Evolutionary conservation across 64 coral and sea anemone genomes (phyloP), one percentile per base, ranked within the genome.

Genomic region (Stylophora pistillata): DNA sequence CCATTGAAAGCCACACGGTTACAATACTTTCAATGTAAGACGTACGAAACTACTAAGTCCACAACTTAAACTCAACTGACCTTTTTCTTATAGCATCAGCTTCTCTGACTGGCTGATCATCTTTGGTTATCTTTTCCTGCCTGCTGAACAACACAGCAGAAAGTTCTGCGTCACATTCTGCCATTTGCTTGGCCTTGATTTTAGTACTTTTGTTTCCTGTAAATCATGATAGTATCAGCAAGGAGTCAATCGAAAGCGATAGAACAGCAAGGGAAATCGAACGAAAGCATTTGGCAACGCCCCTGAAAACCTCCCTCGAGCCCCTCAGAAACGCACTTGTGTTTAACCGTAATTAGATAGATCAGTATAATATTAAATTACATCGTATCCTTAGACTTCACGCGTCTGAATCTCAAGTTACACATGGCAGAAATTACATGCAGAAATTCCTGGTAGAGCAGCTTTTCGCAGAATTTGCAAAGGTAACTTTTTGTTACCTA

Each of bases 31-130:
- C n/a, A n/a, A n/a, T 64, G 20, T 64, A 1, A 64, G 17, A 63
- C 21, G n/a, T 11, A 21, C 23, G 64, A 26, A 25, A 68, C 2
- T 68, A 21, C 1, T 12, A 68, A 4, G 1, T 11, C 23, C 23
- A 10, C 3, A 47, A 12, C 29, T 30, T 16, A 2, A 9, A 47
- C 29, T 9, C 13, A 3, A 68, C 32, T 77, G 37, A 92, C 97
- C 97, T 95, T 95, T 99, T 91, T 72, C 97, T 90, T 0, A 99
- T 78, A 20, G 97, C 93, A 78, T 99, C 93, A 16, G 52, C 32
- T 53, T 99, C 77, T 78, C 76, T 95, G 16, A 80, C 65, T 85
- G 89, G 31, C 32, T 92, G 94, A 9, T 88, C 84, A 77, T 87
- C 78, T 59, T 88, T 99, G 13, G 74, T 74, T 32, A 92, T 86